Conservation (phyloP, 2,797 vertebrate species). For the Pantherophis alleghaniensis region DNA sequence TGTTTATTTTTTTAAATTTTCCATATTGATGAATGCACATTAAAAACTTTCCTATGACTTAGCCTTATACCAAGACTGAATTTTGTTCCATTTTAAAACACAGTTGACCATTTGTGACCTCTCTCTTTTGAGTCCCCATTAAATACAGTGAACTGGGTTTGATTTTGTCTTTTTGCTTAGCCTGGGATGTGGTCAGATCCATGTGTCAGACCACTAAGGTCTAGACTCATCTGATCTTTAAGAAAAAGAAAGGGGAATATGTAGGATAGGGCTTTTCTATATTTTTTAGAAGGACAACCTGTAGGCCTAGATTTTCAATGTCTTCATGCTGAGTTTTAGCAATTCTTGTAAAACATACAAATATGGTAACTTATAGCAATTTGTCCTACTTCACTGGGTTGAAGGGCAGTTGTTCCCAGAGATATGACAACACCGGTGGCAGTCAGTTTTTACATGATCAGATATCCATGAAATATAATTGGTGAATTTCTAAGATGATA, state of each 20-base stretch:
- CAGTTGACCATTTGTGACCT: not conserved
- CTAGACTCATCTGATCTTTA: not conserved
- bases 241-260: not conserved
- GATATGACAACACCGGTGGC: not conserved
- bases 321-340: not conserved
- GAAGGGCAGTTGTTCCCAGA: not conserved
- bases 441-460: not conserved
- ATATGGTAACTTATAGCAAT: not conserved
- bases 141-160: not conserved
- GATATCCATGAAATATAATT: not conserved
- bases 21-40: not conserved
- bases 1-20: not conserved
- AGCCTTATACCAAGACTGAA: not conserved
- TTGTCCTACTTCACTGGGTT: not conserved
- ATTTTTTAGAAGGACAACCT: not conserved
- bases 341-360: not conserved
- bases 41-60: not conserved
- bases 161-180: not conserved
- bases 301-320: not conserved
- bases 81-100: not conserved
- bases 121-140: not conserved
- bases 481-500: not conserved
- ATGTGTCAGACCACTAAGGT: not conserved
- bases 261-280: not conserved
- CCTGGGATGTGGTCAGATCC: not conserved